Evolutionary conservation across 2,113 vertebrate species (phyloP), one percentile per base, ranked within the genome.

Genomic region (Campylomormyrus numenius): DNA sequence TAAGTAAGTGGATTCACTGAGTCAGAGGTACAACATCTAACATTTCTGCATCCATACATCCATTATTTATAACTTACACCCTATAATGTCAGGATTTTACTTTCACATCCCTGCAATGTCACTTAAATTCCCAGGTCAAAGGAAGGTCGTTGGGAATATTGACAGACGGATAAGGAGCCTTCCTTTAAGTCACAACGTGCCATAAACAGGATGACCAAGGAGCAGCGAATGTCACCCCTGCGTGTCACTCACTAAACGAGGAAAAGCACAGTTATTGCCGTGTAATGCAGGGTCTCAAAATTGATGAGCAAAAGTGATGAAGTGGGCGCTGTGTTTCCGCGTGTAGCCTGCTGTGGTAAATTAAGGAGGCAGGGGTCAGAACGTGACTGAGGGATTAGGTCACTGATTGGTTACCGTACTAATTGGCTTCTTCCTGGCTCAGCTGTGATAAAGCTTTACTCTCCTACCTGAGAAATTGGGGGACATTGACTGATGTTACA

Each of bases 41-140:
- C 50, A 80, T 89, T 77, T 49, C 31, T 42, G 31, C 66, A 80
- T 80, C 49, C 15, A 24, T 27, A 2, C 66, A 77, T 50, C n/a
- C 27, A 35, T 74, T 52, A 49, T 77, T 42, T 15, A 48, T 62
- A 88, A 27, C 74, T 50, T 39, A 80, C 27, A 50, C 48, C 9
- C 24, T 10, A 48, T 74, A 9, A 7, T 88, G 21, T 88, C 39
- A 89, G 62, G 86, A 87, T 52, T 89, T 52, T 0, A 24, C 91
- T 70, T 88, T 93, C 88, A 93, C 93, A 92, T 89, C 94, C 92
- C 92, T 93, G 93, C 93, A 94, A 95, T 93, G 90, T 91, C 53
- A 89, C 77, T 58, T 87, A 83, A 89, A 92, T 92, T 87, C 90
- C 66, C 62, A 77, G 87, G 91, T 13, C 4, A 89, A 90, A 77